phyloP scores from a whole-genome alignment of 2,888 invertebrate genomes.

The Aphodius granarius region DNA sequence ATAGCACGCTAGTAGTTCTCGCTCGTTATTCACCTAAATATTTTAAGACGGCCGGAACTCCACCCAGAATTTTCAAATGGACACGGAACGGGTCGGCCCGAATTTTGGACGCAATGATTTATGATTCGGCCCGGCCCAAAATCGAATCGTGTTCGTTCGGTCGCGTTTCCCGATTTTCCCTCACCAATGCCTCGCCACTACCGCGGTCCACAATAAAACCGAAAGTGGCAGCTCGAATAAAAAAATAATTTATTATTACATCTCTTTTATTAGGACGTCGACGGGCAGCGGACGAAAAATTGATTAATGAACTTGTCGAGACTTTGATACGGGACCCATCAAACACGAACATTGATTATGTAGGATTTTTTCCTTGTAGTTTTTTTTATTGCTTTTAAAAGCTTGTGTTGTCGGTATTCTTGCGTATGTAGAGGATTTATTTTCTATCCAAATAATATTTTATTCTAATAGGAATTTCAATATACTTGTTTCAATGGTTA shows the following conservation, averaged over 20 bases:
- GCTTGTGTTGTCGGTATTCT: no score
- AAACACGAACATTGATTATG: no score
- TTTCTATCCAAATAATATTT: no score
- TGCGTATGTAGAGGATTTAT: no score
- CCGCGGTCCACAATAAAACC: background rate
- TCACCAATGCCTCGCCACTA: slow-evolving; percentile 8
- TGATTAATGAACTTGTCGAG: background rate
- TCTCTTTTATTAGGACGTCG: background rate
- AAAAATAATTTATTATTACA: slow-evolving; percentile 14
- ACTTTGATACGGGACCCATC: background rate
- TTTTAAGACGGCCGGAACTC: slow-evolving; percentile 23
- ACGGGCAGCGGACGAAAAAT: background rate
- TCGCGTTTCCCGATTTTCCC: slow-evolving; percentile 21
- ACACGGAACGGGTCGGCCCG: slow-evolving; percentile 26
- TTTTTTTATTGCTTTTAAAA: no score
- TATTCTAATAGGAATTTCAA: no score
- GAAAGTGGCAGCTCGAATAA: background rate
- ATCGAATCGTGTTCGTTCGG: slow-evolving; percentile 1
- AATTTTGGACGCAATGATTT: slow-evolving; percentile 27
- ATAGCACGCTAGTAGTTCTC: background rate
- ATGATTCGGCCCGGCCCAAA: slow-evolving; percentile 4
- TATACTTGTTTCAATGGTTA: no score
- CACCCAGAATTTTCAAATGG: slow-evolving; percentile 25
- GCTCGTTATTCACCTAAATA: slow-evolving; percentile 13
- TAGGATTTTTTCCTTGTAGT: no score